phyloP scores from a whole-genome alignment of 2,888 invertebrate genomes.

The Phaonia tiefii region DNA sequence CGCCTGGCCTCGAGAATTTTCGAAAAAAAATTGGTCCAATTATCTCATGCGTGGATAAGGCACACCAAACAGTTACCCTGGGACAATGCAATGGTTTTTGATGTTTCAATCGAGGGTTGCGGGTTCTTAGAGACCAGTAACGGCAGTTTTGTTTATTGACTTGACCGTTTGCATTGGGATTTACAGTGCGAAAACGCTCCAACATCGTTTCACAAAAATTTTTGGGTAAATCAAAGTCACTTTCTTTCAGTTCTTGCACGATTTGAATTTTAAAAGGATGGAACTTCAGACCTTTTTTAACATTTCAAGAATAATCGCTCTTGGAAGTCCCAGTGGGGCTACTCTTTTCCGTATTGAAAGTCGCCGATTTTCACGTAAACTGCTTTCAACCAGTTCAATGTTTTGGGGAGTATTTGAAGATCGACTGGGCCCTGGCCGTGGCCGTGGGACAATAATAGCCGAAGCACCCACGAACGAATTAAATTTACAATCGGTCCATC shows the following conservation, averaged over 20 bases:
- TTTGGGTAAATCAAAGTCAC: no score
- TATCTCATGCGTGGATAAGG: no score
- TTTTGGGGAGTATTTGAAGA: background rate
- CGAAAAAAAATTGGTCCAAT: no score
- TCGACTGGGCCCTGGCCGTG: conserved; percentile 6
- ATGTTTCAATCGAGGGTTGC: no score
- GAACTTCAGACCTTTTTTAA: conserved; percentile 19
- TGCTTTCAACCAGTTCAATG: background rate
- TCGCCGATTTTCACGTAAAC: conserved; percentile 4
- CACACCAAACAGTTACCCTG: no score
- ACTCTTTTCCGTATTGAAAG: background rate
- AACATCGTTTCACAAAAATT: no score
- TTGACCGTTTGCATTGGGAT: no score
- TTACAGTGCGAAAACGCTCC: no score
- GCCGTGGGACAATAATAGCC: background rate
- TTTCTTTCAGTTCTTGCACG: background rate
- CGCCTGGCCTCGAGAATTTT: no score
- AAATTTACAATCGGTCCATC: background rate
- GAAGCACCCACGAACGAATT: background rate
- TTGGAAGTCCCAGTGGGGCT: conserved; percentile 14
- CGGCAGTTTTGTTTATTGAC: no score
- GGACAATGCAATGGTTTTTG: no score
- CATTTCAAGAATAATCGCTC: conserved; percentile 11
- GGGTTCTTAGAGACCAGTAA: no score
- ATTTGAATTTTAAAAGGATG: conserved; percentile 4